A percentile compares a stretch with the other conserved stretches of the same genome.
Conservation (phyloP, 2,797 vertebrate genomes). For the Lagorchestes hirsutus region DNA sequence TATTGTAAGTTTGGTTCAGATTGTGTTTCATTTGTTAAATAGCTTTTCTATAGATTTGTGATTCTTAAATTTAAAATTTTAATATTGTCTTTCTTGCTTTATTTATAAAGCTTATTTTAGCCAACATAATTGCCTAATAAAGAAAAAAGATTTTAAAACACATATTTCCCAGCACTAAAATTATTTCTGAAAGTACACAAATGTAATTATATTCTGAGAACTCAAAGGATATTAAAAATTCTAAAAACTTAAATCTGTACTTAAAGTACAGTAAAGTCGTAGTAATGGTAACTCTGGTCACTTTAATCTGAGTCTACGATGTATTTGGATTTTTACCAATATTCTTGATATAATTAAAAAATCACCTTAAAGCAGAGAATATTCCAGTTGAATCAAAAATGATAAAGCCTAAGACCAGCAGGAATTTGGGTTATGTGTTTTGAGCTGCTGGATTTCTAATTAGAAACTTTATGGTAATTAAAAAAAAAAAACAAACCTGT, state of each 20-base stretch:
- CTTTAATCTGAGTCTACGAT: slow-evolving; percentile 40
- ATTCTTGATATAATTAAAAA: not conserved
- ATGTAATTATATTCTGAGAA: slow-evolving; percentile 44
- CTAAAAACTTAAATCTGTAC: slow-evolving; percentile 6
- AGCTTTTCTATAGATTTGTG: slow-evolving; percentile 38
- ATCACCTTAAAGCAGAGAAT: not conserved
- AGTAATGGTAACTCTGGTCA: slow-evolving; percentile 18
- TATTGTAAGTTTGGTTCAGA: slow-evolving; percentile 92
- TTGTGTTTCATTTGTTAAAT: slow-evolving; percentile 41
- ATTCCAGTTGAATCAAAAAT: not conserved
- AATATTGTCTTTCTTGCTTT: slow-evolving; percentile 15
- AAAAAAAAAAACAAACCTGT: not conserved
- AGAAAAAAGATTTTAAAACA: not conserved
- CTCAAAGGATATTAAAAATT: not conserved
- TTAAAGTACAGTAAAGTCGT: not conserved
- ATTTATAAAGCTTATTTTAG: slow-evolving; percentile 40
- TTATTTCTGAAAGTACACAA: slow-evolving; percentile 28
- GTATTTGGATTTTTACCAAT: not conserved
- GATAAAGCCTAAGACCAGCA: not conserved
- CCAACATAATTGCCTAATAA: slow-evolving; percentile 35
- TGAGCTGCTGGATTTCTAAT: not conserved
- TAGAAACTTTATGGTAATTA: not conserved
- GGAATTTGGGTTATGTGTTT: not conserved
- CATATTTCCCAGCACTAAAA: slow-evolving; percentile 31
- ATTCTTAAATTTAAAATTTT: slow-evolving; percentile 16